Evolutionary conservation across 2,888 invertebrate genomes (phyloP), one percentile per base, ranked within the genome.

Genomic region (Caenorhabditis sulstoni): DNA sequence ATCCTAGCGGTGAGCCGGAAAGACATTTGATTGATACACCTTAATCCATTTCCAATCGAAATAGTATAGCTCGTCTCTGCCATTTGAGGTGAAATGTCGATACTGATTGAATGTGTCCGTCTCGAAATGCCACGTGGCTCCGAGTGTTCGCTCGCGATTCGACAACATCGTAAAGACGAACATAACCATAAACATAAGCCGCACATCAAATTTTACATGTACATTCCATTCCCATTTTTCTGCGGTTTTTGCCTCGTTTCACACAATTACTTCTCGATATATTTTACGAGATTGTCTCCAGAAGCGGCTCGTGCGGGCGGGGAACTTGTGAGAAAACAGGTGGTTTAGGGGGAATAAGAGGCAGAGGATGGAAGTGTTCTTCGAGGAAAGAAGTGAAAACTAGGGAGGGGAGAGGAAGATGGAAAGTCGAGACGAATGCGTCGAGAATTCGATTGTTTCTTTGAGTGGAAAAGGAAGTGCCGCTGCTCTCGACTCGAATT

Each of bases 101-200:
- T 29, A 7, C 29, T 29, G 29, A 29, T 29, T 41, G 41, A 41
- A 16, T 20, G 18, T 9, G 2, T 20, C 16, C 16, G 16, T 57
- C 22, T 16, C 3, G n/a, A 59, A 59, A 59, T 45, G 59, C 47
- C 59, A 59, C 45, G 45, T 59, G 45, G 45, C 16, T 41, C 41
- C 41, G 2, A 11, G 3, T 41, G 41, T 11, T 41, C 37, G 37
- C 7, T 11, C 11, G 37, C 37, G n/a, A n/a, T n/a, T n/a, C 29
- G 52, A 70, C 44, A 70, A 70, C 70, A 62, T 70, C 70, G 55
- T 70, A 55, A 62, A 39, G 47, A 70, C 55, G 47, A 53, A 62
- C 70, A 70, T 61, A 70, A 70, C 70, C 70, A 70, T 70, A 62
- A 70, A 70, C 61, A 70, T 70, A 70, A 70, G 70, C 45, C 70